Evolutionary conservation across 2,113 vertebrate genomes (phyloP).

Genomic region (Conger conger): DNA sequence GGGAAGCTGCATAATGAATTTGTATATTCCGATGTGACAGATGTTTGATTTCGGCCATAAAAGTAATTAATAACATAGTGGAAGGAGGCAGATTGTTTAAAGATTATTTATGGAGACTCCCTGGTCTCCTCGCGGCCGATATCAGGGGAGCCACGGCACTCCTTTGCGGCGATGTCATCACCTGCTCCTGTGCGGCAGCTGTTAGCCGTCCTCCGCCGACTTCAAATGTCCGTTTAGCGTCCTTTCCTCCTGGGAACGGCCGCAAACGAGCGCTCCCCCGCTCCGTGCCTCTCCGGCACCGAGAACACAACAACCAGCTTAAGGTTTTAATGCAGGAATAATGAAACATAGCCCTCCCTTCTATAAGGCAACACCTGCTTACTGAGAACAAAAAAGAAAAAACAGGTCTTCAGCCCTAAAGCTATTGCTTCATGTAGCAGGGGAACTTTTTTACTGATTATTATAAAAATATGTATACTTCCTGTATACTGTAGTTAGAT

Average conservation of each 20-base stretch:
- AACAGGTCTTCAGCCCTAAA: too few relatives aligned
- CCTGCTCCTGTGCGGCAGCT: conserved; percentile 62
- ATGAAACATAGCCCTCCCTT: not conserved
- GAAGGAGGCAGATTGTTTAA: conserved; percentile 73
- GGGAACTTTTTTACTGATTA: too few relatives aligned
- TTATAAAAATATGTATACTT: too few relatives aligned
- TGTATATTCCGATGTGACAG: conserved; percentile 76
- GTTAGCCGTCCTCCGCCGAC: conserved; percentile 40
- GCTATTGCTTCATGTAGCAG: too few relatives aligned
- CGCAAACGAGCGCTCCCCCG: not conserved
- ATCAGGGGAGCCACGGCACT: conserved; percentile 47
- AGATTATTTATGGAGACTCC: conserved; percentile 77
- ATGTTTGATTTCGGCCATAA: conserved; percentile 78
- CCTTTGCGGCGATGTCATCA: conserved; percentile 53
- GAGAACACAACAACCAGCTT: not conserved
- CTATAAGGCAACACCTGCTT: conserved; percentile 28
- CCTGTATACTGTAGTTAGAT: too few relatives aligned
- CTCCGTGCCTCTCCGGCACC: not conserved
- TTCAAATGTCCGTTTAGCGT: conserved; percentile 28
- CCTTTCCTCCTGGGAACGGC: conserved; percentile 24
- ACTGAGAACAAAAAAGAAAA: not conserved
- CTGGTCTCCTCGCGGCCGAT: conserved; percentile 55
- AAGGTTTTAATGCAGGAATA: conserved; percentile 14
- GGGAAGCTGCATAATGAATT: conserved; percentile 79
- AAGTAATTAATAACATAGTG: conserved; percentile 76